A percentile compares a stretch with the other conserved stretches of the same genome.
Conservation (phyloP, 2,888 invertebrate genomes). For the Galeopsomyia nigrocyanea region DNA sequence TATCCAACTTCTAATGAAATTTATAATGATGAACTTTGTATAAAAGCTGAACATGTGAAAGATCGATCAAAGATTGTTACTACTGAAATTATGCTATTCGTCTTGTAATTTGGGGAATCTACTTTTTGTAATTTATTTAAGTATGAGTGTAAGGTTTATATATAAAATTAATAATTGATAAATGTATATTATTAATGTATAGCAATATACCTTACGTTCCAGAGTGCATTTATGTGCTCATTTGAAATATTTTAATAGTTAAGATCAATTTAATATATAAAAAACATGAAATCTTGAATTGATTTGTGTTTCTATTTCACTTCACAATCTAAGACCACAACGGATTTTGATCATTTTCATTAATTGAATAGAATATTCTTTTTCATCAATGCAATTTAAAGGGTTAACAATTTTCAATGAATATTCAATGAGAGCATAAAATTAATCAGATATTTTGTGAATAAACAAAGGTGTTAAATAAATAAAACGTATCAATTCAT, state of each 20-base stretch:
- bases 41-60: conserved; percentile 19
- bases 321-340: conserved; percentile 23
- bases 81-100: conserved; percentile 12
- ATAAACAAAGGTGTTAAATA: not conserved
- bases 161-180: too few species aligned
- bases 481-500: conserved; percentile 17
- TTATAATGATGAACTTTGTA: conserved; percentile 32
- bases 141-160: conserved; percentile 2
- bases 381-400: too few species aligned
- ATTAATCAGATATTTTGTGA: not conserved
- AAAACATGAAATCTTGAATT: conserved; percentile 17
- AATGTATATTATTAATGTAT: conserved; percentile 26
- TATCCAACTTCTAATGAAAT: conserved; percentile 21
- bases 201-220: conserved; percentile 29
- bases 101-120: conserved; percentile 22
- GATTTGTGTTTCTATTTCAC: conserved; percentile 16
- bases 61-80: conserved; percentile 19
- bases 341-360: too few species aligned
- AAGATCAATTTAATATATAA: conserved; percentile 37
- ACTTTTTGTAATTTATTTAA: conserved; percentile 27
- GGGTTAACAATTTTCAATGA: too few species aligned
- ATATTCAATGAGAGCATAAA: not conserved
- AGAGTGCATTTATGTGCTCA: conserved; percentile 12
- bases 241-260: conserved; percentile 38
- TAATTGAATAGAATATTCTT: too few species aligned